These are phyloP conservation scores for Steinernema feltiae DNA, from an alignment of 1,140 invertebrate species.

Conservation along the genomic window DNA sequence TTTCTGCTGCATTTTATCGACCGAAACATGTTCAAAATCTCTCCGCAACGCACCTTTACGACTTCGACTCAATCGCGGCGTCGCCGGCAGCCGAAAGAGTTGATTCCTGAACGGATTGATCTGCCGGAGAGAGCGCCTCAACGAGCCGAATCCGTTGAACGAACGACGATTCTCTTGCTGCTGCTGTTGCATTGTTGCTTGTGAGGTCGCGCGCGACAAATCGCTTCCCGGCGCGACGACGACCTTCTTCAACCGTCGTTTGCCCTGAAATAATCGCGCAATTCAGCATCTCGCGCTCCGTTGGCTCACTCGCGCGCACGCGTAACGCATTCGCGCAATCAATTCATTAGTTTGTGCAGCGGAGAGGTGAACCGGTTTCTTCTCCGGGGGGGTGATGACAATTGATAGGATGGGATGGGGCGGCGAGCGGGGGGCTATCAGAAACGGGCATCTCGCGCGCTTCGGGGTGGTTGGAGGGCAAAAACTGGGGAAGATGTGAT, in stretches of 20 bases:
- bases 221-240: neutral
- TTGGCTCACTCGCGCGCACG: too few species aligned
- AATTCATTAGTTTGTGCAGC: slow-evolving; percentile 12
- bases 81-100: slow-evolving; percentile 47
- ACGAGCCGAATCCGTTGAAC: slow-evolving; percentile 2
- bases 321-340: too few species aligned
- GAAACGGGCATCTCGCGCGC: neutral
- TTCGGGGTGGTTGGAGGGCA: neutral
- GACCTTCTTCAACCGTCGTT: neutral
- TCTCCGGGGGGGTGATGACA: neutral
- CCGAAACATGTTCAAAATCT: neutral
- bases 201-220: neutral
- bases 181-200: neutral
- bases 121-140: slow-evolving; percentile 51
- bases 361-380: neutral
- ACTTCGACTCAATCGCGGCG: slow-evolving; percentile 41
- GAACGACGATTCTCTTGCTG: slow-evolving; percentile 1
- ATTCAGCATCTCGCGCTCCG: neutral
- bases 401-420: too few species aligned
- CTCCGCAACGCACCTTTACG: slow-evolving; percentile 38
- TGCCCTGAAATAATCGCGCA: neutral
- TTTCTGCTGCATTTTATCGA: neutral
- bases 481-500: too few species aligned
- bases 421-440: neutral
- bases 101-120: slow-evolving; percentile 50